Evolutionary conservation across 2,888 invertebrate species (phyloP), one percentile per base, ranked within the genome.

Genomic region (Eupithecia tripunctaria): DNA sequence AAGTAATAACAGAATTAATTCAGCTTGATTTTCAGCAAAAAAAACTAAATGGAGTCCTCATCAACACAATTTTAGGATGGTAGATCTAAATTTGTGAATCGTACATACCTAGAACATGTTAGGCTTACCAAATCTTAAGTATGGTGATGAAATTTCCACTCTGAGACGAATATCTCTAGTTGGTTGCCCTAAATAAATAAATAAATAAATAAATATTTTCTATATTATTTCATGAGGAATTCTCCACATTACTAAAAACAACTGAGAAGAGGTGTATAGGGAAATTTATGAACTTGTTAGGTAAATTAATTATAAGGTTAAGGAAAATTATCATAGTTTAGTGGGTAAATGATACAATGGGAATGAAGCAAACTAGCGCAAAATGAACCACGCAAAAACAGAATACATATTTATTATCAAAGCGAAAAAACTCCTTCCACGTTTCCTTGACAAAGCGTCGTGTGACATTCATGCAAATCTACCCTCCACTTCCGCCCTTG

Each of bases 401-500:
- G 47, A 47, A 47, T 47, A 47, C n/a, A 7, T n/a, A 47, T 47
- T 47, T n/a, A 47, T n/a, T 8, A 47, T 41, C 6, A 47, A 3
- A 51, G 25, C 25, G 14, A 25, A 56, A 25, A 56, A 63, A 62
- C 18, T 1, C n/a, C 62, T 32, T 62, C 60, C 62, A 56, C 62
- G 56, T 69, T 73, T 75, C 78, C 77, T 77, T 77, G 77, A 76
- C 77, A 76, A 72, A 74, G 72, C 67, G 62, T 74, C 77, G 73
- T 78, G 78, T 79, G 78, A 78, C 75, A 75, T 72, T 71, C 67
- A 72, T 77, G 75, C 76, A 69, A 76, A 77, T 74, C 56, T 75
- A 73, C 74, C 76, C 72, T 77, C 75, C 70, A 76, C 76, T 76
- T 78, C 77, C 76, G 79, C 73, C 80, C 79, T 79, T 80, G 79